Base-by-base conservation (phyloP, 2,797 vertebrate species). In the Sebastiscus tertius region DNA sequence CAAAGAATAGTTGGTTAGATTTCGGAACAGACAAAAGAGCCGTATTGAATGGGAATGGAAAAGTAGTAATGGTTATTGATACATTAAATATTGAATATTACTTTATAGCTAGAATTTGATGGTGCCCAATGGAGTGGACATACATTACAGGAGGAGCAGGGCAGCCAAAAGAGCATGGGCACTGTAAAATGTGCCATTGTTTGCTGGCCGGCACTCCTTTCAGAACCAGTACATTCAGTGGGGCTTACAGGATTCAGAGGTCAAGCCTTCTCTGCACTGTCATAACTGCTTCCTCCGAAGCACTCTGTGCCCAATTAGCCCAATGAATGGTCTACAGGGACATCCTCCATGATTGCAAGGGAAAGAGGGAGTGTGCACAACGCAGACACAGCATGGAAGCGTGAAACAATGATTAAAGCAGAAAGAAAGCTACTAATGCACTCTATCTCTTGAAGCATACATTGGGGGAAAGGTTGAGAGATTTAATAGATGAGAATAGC, bases 281-380 rank as follows among this genome's bases (percentile, higher is more conserved):
- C 58, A 42, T 63, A 22, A 80, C 66, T 33, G 59, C 82, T 69
- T 70, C 26, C 24, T 61, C 65, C 42, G 64, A 67, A 78, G 65
- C 29, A 39, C 74, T 82, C n/a, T 59, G 55, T 61, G 69, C 49
- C 49, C 49, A 85, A 89, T 87, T 55, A 80, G 61, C 58, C 55
- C 82, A 78, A 88, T 88, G 82, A 88, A 89, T 79, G 63, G 67
- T 67, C 66, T 33, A 62, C 39, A 33, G 73, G 88, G 78, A 78
- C 49, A 3, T 34, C 55, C 8, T 24, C 13, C 14, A 7, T 16
- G 34, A 60, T 14, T 13, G 13, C 11, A 12, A 22, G 64, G 49
- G 69, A 77, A 31, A 60, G 49, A 52, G 4, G 2, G 13, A 76
- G 59, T 14, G 26, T n/a, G 64, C 52, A 22, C 20, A 16, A 67